Percentiles rank a stretch among this genome's conserved stretches.
phyloP scores from a whole-genome alignment of 2,113 vertebrate genomes.

The Monopterus albus region DNA sequence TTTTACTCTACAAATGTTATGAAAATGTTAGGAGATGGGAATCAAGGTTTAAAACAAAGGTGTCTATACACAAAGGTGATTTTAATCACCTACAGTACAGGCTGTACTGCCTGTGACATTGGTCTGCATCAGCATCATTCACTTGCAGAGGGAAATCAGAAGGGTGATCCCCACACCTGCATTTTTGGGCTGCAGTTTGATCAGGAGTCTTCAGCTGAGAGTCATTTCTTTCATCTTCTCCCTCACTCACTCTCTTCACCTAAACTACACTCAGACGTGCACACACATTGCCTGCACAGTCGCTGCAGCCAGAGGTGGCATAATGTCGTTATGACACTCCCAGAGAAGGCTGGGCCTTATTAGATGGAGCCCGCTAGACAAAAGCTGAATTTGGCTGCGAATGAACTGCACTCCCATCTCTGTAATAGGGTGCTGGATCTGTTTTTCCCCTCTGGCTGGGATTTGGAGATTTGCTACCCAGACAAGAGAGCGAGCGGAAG shows the following conservation, averaged over 20 bases:
- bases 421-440: constrained; percentile 60
- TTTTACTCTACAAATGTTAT: too few species aligned
- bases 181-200: constrained; percentile 63
- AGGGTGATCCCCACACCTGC: constrained; percentile 35
- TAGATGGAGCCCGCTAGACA: constrained; percentile 49
- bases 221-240: constrained; percentile 39
- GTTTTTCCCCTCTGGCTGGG: constrained; percentile 63
- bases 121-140: constrained; percentile 43
- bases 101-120: constrained; percentile 31
- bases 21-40: too few species aligned
- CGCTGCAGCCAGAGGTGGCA: constrained; percentile 28
- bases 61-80: not conserved
- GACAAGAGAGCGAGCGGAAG: constrained; percentile 60
- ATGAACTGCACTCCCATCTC: constrained; percentile 49
- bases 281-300: not conserved
- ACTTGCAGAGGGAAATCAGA: constrained; percentile 41
- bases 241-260: constrained; percentile 6
- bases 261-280: not conserved
- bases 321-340: constrained; percentile 49
- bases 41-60: constrained; percentile 4
- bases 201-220: constrained; percentile 40
- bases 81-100: too few species aligned
- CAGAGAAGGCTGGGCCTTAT: constrained; percentile 36
- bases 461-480: constrained; percentile 74
- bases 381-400: constrained; percentile 63